A percentile compares a stretch with the other conserved stretches of the same genome.
These are phyloP conservation scores for Hydra vulgaris DNA, from an alignment of 30 jellyfish, hydroid and myxozoan genomes.

Conservation along the genomic window DNA sequence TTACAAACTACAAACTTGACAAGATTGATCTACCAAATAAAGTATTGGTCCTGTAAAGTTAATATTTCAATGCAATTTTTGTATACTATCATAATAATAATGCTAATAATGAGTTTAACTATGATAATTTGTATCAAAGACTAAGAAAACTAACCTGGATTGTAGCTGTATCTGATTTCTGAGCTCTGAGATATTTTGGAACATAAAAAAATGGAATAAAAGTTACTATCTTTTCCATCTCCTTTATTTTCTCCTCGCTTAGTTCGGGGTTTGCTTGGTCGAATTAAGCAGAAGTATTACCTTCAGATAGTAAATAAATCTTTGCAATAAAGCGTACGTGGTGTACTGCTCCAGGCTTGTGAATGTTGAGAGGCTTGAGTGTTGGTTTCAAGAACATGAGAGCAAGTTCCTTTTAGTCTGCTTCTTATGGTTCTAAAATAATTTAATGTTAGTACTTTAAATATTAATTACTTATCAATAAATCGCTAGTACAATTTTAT, in stretches of 20 bases:
- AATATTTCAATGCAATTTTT: neutral
- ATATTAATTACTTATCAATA: no score
- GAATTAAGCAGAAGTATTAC: neutral
- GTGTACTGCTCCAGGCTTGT: neutral
- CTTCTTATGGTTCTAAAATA: neutral
- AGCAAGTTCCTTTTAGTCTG: neutral
- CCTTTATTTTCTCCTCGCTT: neutral
- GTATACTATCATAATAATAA: neutral
- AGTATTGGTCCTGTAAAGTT: no score
- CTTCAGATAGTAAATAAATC: neutral
- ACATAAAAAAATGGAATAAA: neutral
- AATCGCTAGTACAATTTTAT: no score
- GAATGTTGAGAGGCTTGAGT: neutral
- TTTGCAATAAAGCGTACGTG: neutral
- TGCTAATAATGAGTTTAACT: neutral
- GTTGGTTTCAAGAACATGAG: neutral
- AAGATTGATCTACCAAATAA: no score
- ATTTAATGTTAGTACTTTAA: no score
- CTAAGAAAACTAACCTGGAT: neutral
- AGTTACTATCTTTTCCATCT: neutral
- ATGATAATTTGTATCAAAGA: neutral
- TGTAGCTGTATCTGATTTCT: neutral
- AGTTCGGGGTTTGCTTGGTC: neutral
- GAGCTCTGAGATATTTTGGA: neutral
- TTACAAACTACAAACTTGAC: no score